Conservation (phyloP, 2,113 vertebrate species). For the mouse (Mus musculus) region DNA sequence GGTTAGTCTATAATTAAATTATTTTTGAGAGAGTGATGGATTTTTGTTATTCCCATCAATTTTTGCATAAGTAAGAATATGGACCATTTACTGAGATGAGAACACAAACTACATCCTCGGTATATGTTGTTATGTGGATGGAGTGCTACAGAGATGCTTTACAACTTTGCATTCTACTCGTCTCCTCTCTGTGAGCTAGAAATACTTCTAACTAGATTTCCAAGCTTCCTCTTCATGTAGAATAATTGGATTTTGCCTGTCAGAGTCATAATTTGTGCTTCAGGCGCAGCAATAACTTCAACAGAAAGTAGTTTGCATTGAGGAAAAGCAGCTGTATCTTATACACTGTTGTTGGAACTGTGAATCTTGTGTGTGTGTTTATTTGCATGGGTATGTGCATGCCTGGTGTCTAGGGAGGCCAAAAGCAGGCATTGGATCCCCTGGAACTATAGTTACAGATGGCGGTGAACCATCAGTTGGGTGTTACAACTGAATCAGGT, state of each 20-base stretch:
- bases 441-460: not conserved
- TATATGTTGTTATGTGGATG: not conserved
- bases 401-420: not conserved
- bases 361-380: not conserved
- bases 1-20: constrained; percentile 79
- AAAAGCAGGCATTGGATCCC: not conserved
- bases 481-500: not conserved
- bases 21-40: constrained; percentile 44
- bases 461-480: not conserved
- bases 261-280: constrained; percentile 33
- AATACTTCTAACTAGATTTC: constrained; percentile 35
- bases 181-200: not conserved
- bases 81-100: constrained; percentile 11
- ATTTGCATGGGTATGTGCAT: not conserved
- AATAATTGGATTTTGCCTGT: constrained; percentile 10
- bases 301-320: constrained; percentile 12
- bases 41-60: constrained; percentile 41
- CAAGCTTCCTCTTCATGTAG: not conserved
- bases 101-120: constrained; percentile 43
- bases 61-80: constrained; percentile 57
- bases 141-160: not conserved
- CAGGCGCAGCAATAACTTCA: not conserved
- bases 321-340: not conserved
- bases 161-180: not conserved
- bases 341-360: constrained; percentile 31